Evolutionary conservation across 2,888 invertebrate species (phyloP), one percentile per base, ranked within the genome.

Genomic region (Bellardia bayeri): DNA sequence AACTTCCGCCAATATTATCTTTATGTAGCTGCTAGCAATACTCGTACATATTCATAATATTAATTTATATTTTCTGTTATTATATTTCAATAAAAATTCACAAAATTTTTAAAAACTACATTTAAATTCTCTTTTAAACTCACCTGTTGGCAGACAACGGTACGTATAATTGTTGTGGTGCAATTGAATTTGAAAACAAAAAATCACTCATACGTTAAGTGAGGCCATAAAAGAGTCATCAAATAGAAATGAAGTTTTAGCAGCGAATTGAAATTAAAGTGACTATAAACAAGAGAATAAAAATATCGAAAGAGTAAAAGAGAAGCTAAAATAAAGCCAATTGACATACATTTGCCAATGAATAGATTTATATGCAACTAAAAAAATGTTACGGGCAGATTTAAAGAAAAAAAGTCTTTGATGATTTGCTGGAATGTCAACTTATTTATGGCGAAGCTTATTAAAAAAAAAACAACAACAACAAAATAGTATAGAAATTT

Each of bases 181-280:
- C 16, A 69, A 37, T 37, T 61, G 30, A 63, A 54, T n/a, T 6
- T n/a, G 6, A 6, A 40, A 40, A 23, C 23, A 23, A 11, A 49
- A 66, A 51, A 63, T 54, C 30, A 63, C 37, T 80, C 61, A 80
- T 71, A 51, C 79, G 49, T 61, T 23, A 7, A 49, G 51, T 23
- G 16, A 3, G 1, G 11, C 23, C 40, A 40, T 40, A 13, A 54
- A 64, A 42, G 54, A 40, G 51, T 49, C 13, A 49, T 40, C 37
- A n/a, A n/a, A 45, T 13, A 0, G 37, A 13, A 54, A 40, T 23
- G 30, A 30, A 2, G 7, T 23, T 33, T 64, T 23, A 51, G 51
- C 40, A 64, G 37, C 16, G 14, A 30, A 42, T n/a, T 42, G 14
- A 54, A 13, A 56, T 68, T 56, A 9, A 33, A 56, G 37, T 54